Evolutionary conservation across 2,888 invertebrate genomes (phyloP).

Genomic region (Iphiclides podalirius): DNA sequence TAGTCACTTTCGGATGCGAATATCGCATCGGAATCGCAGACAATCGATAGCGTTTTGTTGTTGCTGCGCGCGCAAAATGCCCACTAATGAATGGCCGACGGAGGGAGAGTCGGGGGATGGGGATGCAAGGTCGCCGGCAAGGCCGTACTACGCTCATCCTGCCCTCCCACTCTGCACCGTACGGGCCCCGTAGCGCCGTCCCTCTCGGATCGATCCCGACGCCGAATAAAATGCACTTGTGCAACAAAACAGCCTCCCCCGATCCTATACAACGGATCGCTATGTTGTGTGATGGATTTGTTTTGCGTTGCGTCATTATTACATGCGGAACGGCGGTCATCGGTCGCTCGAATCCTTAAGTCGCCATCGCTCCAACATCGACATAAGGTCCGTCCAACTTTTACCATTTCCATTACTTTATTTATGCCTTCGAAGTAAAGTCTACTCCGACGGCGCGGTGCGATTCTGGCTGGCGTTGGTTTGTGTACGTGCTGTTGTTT

Average conservation of each 20-base stretch:
- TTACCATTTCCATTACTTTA: too few relatives aligned
- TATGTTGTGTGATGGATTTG: slow-evolving; percentile 9
- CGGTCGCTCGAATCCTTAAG: too few relatives aligned
- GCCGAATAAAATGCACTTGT: slow-evolving; percentile 59
- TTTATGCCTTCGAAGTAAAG: too few relatives aligned
- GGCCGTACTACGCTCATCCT: slow-evolving; percentile 64
- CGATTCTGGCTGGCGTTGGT: too few relatives aligned
- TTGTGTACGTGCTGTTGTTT: too few relatives aligned
- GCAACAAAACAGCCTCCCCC: slow-evolving; percentile 45
- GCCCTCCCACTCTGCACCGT: slow-evolving; percentile 48
- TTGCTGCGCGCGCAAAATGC: slow-evolving; percentile 62
- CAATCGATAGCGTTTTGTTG: slow-evolving; percentile 67
- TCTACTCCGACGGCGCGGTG: too few relatives aligned
- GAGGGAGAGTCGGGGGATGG: slow-evolving; percentile 53
- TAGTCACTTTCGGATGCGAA: slow-evolving; percentile 43
- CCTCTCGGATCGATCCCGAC: slow-evolving; percentile 50
- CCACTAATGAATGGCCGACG: slow-evolving; percentile 70
- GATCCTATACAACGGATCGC: slow-evolving; percentile 33
- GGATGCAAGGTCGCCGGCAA: slow-evolving; percentile 65
- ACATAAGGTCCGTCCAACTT: too few relatives aligned
- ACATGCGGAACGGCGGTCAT: slow-evolving; percentile 5
- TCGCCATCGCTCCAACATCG: too few relatives aligned
- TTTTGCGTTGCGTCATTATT: slow-evolving; percentile 28
- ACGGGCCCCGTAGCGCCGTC: slow-evolving; percentile 29
- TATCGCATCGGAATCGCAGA: slow-evolving; percentile 47